Evolutionary conservation across 2,888 invertebrate species (phyloP), one percentile per base, ranked within the genome.

Genomic region (Lasioglossum figueresi): DNA sequence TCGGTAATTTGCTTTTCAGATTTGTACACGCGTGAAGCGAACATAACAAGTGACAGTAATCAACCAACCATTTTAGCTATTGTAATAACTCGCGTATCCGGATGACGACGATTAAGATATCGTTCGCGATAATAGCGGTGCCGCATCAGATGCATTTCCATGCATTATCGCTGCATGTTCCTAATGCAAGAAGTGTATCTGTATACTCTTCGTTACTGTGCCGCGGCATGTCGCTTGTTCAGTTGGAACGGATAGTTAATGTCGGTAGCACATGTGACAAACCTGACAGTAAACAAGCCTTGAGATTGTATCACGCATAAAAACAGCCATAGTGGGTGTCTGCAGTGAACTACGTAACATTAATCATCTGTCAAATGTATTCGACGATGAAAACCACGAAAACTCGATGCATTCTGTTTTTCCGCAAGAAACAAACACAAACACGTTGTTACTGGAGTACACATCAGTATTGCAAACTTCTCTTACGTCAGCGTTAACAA

Each of bases 221-320:
- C 31, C 63, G 31, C 19, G 16, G 6, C 31, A 19, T 27, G 63
- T 63, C 63, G 63, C 63, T 63, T 31, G 63, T 63, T 63, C 31
- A 63, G 6, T 31, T 31, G 6, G 31, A 63, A 31, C 16, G 16
- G 19, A 31, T 63, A 63, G 63, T 63, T 63, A 31, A 63, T 63
- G 63, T 63, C 31, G 63, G 63, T 31, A 19, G 63, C 63, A 63
- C 63, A 27, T 63, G 31, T 63, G 63, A 63, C 63, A 31, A 63
- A 63, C 31, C 63, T 63, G 31, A 63, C 31, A 19, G 63, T 63
- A 63, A 63, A 63, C 63, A 63, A 63, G 63, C 63, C 31, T 63
- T 63, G 31, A 31, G 63, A 63, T 63, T 63, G 31, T 63, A 63
- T 63, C 63, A 31, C 6, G 31, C 63, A 19, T 31, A 31, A 31